A percentile compares a stretch with the other conserved stretches of the same genome.
phyloP scores from a whole-genome alignment of 2,113 vertebrate species.

The Syngnathoides biaculeatus region DNA sequence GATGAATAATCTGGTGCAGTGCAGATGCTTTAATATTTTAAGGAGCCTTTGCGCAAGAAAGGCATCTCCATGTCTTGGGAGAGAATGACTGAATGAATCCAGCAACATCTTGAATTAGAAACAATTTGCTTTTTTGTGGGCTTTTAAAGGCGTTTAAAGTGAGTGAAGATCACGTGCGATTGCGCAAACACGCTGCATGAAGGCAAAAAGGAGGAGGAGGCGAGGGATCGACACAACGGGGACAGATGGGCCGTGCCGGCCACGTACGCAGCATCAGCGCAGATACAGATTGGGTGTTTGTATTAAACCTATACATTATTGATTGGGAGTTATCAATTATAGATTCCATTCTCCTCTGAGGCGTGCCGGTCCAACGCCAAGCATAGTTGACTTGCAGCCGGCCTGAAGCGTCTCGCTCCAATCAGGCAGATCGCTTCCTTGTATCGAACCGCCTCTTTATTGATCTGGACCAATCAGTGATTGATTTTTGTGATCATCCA shows the following conservation, averaged over 20 bases:
- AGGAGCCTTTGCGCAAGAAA: constrained; percentile 58
- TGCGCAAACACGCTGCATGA: constrained; percentile 13
- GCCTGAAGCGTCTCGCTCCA: constrained; percentile 32
- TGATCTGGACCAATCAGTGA: constrained; percentile 49
- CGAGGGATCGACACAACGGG: constrained; percentile 35
- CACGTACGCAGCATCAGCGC: constrained; percentile 47
- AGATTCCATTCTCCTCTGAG: constrained; percentile 50
- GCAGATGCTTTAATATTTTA: constrained; percentile 72
- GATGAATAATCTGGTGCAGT: constrained; percentile 68
- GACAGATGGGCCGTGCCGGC: constrained; percentile 28
- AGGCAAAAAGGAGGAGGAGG: constrained; percentile 10
- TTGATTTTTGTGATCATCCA: constrained; percentile 42
- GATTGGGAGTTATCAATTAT: constrained; percentile 64
- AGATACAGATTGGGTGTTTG: constrained; percentile 59
- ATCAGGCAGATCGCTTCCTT: constrained; percentile 38
- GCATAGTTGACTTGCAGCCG: constrained; percentile 39
- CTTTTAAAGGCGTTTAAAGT: constrained; percentile 39
- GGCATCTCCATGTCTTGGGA: constrained; percentile 40
- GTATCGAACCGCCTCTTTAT: constrained; percentile 42
- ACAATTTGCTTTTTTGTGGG: constrained; percentile 59
- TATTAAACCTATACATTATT: constrained; percentile 71
- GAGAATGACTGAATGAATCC: constrained; percentile 49
- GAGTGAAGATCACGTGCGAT: constrained; percentile 42
- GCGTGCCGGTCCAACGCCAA: constrained; percentile 48
- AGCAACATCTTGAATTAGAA: constrained; percentile 59